Base-by-base conservation (phyloP, 2,113 vertebrate species). In the Limanda limanda region DNA sequence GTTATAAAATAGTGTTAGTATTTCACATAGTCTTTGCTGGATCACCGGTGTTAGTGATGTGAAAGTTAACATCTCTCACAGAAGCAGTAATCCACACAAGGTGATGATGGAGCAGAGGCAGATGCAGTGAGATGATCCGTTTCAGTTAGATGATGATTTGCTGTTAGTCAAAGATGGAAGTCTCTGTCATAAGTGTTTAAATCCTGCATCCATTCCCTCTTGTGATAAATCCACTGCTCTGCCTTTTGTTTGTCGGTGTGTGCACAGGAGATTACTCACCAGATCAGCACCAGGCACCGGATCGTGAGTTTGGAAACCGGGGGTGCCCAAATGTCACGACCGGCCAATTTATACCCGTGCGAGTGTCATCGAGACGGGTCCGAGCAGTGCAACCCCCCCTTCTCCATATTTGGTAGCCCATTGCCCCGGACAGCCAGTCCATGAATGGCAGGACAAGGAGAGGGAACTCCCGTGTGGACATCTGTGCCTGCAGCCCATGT, bases 401-500 rank as follows among this genome's bases (percentile, higher is more conserved):
- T 95, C 75, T 94, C 95, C 95, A 94, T 96, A 96, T 97, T 96
- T 97, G 96, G 96, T 94, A 86, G 84, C 86, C 86, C 80, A 86
- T 90, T 83, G 90, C 94, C 79, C 89, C 92, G 86, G 92, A 89
- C 86, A 80, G 92, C 67, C 91, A 89, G 91, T 94, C 96, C 96
- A 95, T 97, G 96, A 95, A 96, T 95, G 96, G 96, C 95, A 92
- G 87, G 83, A 89, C 86, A 78, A 76, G 76, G 77, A 88, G 83
- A 84, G 90, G 87, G 92, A 88, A 90, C 77, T 89, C 88, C 70
- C 77, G 82, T 15, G 23, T 14, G 48, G 86, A 80, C 83, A 79
- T 80, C 69, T 86, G 77, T 90, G 90, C 78, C 71, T 70, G 57
- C 89, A 72, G 89, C 87, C 95, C 95, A 95, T 95, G 94, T 95